phyloP scores from a whole-genome alignment of 2,113 vertebrate species.

The Pheucticus melanocephalus region DNA sequence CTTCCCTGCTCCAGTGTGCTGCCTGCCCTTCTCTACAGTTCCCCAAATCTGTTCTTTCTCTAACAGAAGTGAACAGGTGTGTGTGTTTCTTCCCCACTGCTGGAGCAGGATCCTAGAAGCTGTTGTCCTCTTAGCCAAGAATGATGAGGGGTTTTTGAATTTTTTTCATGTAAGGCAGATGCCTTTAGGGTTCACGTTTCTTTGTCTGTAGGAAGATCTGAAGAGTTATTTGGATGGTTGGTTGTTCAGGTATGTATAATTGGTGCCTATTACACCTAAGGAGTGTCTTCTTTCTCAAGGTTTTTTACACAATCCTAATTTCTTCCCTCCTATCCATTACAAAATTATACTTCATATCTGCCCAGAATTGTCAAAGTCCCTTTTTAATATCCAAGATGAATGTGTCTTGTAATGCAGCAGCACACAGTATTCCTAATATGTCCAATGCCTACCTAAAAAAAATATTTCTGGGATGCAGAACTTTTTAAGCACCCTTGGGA shows the following conservation, averaged over 20 bases:
- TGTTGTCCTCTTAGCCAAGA: neutral
- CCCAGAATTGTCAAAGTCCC: neutral
- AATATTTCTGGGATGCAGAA: neutral
- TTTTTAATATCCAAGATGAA: neutral
- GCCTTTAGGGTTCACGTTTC: neutral
- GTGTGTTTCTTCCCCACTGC: neutral
- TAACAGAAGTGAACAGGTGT: neutral
- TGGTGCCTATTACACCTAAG: neutral
- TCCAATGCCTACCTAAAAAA: neutral
- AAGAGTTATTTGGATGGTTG: neutral
- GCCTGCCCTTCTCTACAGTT: rapidly evolving
- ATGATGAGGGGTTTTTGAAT: rapidly evolving
- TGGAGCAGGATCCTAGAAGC: neutral
- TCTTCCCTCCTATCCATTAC: neutral
- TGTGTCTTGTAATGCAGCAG: neutral
- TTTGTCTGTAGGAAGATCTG: neutral
- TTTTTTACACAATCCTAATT: neutral
- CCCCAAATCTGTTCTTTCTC: rapidly evolving
- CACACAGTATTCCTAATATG: neutral
- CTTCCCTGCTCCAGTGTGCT: rapidly evolving
- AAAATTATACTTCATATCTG: neutral
- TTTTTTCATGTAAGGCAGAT: neutral
- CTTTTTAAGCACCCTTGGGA: neutral
- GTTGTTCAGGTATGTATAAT: neutral
- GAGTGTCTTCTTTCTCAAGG: rapidly evolving